Conservation (phyloP, 2,113 vertebrate species). For the Barnardius zonarius region DNA sequence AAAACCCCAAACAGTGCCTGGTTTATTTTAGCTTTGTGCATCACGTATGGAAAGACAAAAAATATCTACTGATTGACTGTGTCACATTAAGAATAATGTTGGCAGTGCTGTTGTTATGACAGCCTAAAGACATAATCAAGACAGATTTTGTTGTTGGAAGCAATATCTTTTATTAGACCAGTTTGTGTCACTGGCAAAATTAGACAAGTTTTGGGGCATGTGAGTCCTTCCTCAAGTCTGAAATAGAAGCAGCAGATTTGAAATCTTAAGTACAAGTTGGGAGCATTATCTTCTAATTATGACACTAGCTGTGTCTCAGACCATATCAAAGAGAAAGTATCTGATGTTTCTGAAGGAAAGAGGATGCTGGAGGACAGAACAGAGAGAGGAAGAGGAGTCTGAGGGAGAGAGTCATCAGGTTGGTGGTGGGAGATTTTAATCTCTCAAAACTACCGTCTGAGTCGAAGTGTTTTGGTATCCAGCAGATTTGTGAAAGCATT, state of each 20-base stretch:
- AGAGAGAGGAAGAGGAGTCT: not conserved
- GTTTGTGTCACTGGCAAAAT: not conserved
- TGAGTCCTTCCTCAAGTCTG: not conserved
- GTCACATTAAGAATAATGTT: not conserved
- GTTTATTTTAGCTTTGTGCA: slow-evolving; percentile 25
- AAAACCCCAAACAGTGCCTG: not conserved
- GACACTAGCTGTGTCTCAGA: not conserved
- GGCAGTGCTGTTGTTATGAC: slow-evolving; percentile 13
- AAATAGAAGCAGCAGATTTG: slow-evolving; percentile 5
- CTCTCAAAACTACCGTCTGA: not conserved
- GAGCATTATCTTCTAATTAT: not conserved
- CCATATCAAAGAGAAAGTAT: not conserved
- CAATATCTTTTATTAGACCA: slow-evolving; percentile 3
- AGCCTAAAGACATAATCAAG: slow-evolving; percentile 22
- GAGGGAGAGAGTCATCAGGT: not conserved
- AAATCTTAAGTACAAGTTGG: not conserved
- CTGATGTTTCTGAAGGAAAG: not conserved
- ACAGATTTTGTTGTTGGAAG: slow-evolving; percentile 3
- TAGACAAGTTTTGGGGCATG: not conserved
- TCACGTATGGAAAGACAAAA: not conserved
- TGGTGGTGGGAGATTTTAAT: not conserved
- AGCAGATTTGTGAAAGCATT: not conserved
- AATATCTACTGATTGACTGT: not conserved
- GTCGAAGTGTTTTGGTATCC: not conserved
- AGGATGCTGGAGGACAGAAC: not conserved